Evolutionary conservation across 2,797 vertebrate species (phyloP).

Genomic region (Iguana delicatissima): DNA sequence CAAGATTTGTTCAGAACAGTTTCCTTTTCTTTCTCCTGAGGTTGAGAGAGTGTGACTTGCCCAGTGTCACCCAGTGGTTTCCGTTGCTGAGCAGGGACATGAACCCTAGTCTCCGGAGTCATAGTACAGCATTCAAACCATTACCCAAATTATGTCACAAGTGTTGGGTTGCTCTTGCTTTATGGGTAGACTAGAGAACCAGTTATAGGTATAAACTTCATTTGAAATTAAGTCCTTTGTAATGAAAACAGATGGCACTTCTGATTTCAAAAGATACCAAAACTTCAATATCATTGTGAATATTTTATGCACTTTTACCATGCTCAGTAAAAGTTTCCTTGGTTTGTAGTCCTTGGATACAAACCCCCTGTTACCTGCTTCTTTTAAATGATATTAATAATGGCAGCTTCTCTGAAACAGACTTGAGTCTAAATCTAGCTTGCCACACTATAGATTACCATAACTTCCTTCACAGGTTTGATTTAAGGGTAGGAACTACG

Average conservation of each 20-base stretch:
- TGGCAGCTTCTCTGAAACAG: background rate
- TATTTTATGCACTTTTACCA: background rate
- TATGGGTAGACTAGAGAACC: background rate
- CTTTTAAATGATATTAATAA: background rate
- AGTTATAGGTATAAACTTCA: background rate
- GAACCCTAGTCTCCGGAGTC: too few species aligned
- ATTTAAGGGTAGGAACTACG: background rate
- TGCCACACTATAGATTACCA: background rate
- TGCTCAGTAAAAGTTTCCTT: background rate
- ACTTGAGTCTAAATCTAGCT: background rate
- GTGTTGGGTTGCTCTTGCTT: background rate
- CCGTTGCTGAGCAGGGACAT: too few species aligned
- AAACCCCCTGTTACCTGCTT: background rate
- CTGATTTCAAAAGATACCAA: background rate
- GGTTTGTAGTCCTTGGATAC: background rate
- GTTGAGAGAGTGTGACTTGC: too few species aligned
- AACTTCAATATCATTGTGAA: background rate
- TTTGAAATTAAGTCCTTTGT: background rate
- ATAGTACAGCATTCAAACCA: background rate
- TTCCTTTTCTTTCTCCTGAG: too few species aligned
- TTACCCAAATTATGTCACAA: background rate
- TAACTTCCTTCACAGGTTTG: background rate
- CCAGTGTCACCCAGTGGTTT: too few species aligned
- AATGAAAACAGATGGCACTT: background rate
- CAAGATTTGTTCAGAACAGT: too few species aligned